Percentiles rank a stretch among this genome's conserved stretches.
Evolutionary conservation across 2,888 invertebrate genomes (phyloP).

Genomic region (Oligia fasciuncula): DNA sequence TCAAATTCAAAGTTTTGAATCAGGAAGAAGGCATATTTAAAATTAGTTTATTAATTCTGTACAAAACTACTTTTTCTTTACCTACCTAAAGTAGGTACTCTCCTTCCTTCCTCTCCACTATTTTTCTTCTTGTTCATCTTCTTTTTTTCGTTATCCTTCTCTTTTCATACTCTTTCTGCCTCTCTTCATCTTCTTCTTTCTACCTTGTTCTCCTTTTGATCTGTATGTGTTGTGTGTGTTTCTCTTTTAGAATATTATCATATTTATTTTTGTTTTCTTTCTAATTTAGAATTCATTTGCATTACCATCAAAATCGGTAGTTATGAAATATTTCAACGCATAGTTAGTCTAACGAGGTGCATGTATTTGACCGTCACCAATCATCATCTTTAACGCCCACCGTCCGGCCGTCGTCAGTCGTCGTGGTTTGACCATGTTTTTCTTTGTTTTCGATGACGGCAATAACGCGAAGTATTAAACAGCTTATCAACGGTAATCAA

Average conservation of each 20-base stretch:
- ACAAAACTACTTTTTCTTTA: background rate
- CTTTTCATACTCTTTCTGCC: background rate
- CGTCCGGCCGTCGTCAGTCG: no score
- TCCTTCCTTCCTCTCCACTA: no score
- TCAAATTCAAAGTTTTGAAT: no score
- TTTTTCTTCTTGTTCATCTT: background rate
- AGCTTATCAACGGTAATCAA: constrained; percentile 37
- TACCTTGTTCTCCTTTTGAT: no score
- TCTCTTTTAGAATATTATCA: no score
- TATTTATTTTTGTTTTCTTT: background rate
- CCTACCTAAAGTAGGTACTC: no score
- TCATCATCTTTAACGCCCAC: background rate
- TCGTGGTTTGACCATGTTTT: no score
- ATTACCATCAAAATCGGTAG: background rate
- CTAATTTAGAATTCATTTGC: background rate
- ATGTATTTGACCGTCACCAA: background rate
- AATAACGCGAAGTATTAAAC: constrained; percentile 13
- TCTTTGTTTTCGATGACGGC: background rate
- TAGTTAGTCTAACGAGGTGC: background rate
- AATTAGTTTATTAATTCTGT: background rate
- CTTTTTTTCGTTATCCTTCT: background rate
- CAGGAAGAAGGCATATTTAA: background rate
- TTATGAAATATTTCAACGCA: background rate
- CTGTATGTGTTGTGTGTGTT: no score
- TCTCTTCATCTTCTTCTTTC: background rate